phyloP scores from a whole-genome alignment of 2,888 invertebrate genomes.

The Lasioglossum oenotherae region DNA sequence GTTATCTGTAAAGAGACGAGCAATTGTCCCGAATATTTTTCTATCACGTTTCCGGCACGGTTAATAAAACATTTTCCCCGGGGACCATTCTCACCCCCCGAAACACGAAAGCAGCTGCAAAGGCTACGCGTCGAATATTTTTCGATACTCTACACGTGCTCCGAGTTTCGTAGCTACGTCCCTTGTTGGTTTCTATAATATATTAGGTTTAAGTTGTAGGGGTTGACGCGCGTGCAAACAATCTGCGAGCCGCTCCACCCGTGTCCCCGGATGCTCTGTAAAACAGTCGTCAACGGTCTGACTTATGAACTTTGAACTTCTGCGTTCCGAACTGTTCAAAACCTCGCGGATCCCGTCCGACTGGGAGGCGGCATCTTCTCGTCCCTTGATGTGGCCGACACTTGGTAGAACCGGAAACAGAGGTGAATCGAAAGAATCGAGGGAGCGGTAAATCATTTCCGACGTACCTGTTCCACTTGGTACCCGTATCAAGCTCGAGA shows the following conservation, averaged over 20 bases:
- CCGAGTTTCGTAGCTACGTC: neutral
- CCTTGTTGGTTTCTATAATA: conserved; percentile 7
- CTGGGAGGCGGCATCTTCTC: neutral
- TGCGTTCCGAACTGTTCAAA: too few relatives aligned
- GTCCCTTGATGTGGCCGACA: neutral
- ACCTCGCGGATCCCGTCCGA: neutral
- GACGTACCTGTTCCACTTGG: neutral
- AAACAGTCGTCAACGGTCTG: neutral
- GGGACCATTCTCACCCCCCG: neutral
- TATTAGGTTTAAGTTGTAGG: neutral
- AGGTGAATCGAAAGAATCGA: neutral
- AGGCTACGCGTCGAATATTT: neutral
- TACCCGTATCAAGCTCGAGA: neutral
- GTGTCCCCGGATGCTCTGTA: neutral
- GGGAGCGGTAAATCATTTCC: neutral
- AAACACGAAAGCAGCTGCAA: neutral
- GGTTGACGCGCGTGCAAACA: conserved; percentile 6
- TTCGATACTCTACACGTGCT: neutral
- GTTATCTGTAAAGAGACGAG: neutral
- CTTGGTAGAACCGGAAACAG: neutral
- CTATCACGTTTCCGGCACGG: neutral
- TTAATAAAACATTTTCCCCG: neutral
- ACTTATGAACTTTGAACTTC: neutral
- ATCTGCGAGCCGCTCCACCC: neutral
- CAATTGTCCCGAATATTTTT: neutral